A percentile compares a stretch with the other conserved stretches of the same genome.
These are phyloP conservation scores for Stichodactyla helianthus DNA, from an alignment of 64 coral and sea anemone genomes.

Conservation along the genomic window DNA sequence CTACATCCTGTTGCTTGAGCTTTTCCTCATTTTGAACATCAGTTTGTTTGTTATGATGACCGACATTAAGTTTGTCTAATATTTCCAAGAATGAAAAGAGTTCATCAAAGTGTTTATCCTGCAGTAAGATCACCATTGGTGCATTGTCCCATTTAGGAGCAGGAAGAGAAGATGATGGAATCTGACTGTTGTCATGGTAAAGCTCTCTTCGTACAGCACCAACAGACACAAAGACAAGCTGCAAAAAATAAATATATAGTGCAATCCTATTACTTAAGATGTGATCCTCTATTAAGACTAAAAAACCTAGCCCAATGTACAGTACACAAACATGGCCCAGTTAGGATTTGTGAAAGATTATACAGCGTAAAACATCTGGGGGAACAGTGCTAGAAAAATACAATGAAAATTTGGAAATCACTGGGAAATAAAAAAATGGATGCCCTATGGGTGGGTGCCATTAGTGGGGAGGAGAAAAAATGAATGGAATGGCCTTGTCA, in stretches of 20 bases:
- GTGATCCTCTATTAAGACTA: too few species aligned
- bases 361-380: too few species aligned
- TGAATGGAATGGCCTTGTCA: too few species aligned
- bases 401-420: too few species aligned
- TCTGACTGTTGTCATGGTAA: conserved; percentile 61
- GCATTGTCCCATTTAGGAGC: conserved; percentile 69
- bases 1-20: background rate
- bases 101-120: conserved; percentile 72
- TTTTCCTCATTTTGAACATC: conserved; percentile 10
- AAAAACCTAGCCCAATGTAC: too few species aligned
- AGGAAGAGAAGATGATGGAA: conserved; percentile 78
- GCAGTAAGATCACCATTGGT: conserved; percentile 86
- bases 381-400: too few species aligned
- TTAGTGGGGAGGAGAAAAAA: too few species aligned
- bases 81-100: conserved; percentile 87
- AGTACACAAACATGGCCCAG: too few species aligned
- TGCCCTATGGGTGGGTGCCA: too few species aligned
- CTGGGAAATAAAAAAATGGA: too few species aligned
- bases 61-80: conserved; percentile 61
- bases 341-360: too few species aligned
- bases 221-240: conserved; percentile 98
- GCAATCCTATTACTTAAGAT: background rate
- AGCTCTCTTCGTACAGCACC: conserved; percentile 74
- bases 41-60: conserved; percentile 11
- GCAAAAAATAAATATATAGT: background rate